Base-by-base conservation (phyloP, 2,113 vertebrate genomes). In the Origma solitaria region DNA sequence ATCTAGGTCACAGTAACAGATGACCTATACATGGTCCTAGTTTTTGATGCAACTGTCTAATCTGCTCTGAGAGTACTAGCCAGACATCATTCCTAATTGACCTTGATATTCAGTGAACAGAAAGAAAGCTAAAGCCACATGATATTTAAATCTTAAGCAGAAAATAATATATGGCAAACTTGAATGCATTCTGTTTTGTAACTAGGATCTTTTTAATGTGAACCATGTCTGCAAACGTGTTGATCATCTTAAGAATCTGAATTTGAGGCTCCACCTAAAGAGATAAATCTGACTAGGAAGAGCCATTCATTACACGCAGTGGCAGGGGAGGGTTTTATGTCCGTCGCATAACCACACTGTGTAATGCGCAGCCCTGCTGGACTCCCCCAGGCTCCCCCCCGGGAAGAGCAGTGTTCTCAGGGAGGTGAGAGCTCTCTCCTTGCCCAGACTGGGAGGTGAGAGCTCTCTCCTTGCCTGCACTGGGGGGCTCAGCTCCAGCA, bases 21-120 rank as follows among this genome's bases (percentile, higher is more conserved):
- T 96, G 93, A 97, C 92, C 88, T 94, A 85, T 96, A 94, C 94
- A 72, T 80, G 86, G 92, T 94, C 96, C 90, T 78, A 73, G 71
- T 96, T 90, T 97, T 97, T 96, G 75, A 97, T 97, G 90, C 96
- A 97, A 97, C 96, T 98, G 98, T 98, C 98, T 99, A 98, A 98
- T 99, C 98, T 98, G 97, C 97, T 98, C 97, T 90, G 90, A 97
- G 94, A 97, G 97, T 70, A 96, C 97, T 96, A 94, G 88, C 97
- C 97, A 98, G 98, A 98, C 97, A 91, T 97, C 97, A 96, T 98
- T 98, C 97, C 96, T 98, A 98, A 98, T 99, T 98, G 97, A 98
- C 98, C 98, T 98, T 98, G 98, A 98, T 99, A 98, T 98, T 98
- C 98, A 99, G 65, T 98, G 98, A 99, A 97, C 98, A 98, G 98